Base-by-base conservation (phyloP, 1,140 invertebrate species). In the Phthorimaea operculella region DNA sequence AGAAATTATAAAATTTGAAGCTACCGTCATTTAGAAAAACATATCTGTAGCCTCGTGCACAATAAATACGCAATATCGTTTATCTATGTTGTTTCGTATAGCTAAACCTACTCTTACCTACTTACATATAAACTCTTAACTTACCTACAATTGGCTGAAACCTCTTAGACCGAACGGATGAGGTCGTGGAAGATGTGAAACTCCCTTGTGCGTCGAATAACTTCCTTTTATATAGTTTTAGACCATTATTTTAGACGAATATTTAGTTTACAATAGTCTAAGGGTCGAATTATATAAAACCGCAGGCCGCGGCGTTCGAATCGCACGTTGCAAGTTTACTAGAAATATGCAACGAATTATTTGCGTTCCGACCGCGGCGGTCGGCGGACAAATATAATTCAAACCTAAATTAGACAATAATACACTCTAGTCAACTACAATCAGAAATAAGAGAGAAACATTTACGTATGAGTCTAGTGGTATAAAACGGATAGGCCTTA, bases 81-180 rank as follows among this genome's bases (percentile, higher is more conserved):
- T 59, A 66, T 52, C 67, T 67, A 70, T 64, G 69, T 68, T 62
- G 64, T 60, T 52, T 64, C 59, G 62, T 68, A 70, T 75, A 59
- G 66, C 71, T 78, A 78, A 64, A 45, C 52, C 69, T 74, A 81
- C 68, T 67, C 76, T 81, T 78, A 79, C 28, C 62, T 68, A 73
- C 2, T 28, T 28, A 28, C 21, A 72, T 78, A 75, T 75, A 74
- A 72, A 62, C 57, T 71, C 68, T 70, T 66, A 21, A 72, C 75
- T 80, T 79, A 77, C 70, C 68, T 77, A 73, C 54, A 76, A 73
- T 80, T 80, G 79, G 76, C 79, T 76, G 71, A 57, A 66, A 64
- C 62, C 62, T 66, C 62, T 59, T 59, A 60, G 57, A 66, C 58
- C 62, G 56, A 65, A 68, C 65, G 39, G 50, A 50, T 57, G 56